These are phyloP conservation scores for Euthynnus affinis DNA, from an alignment of 2,797 vertebrate species.

Conservation along the genomic window DNA sequence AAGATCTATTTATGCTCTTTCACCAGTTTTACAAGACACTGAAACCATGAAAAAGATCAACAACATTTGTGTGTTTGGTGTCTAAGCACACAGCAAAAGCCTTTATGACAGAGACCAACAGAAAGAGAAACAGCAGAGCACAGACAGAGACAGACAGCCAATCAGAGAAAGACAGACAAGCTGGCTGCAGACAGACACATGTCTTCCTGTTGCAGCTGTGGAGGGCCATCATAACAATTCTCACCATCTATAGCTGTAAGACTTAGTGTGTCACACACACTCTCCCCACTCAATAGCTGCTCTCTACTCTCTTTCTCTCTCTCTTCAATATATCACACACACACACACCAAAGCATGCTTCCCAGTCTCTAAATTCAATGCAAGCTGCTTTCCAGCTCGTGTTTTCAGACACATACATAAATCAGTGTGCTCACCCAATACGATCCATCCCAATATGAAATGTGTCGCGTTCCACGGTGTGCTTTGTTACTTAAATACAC, in stretches of 20 bases:
- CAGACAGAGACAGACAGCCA: conserved; percentile 8
- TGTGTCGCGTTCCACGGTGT: conserved; percentile 2
- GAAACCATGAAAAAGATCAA: neutral
- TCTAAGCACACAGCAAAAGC: neutral
- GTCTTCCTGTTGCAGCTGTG: conserved; percentile 65
- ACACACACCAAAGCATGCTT: neutral
- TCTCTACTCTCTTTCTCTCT: conserved; percentile 1
- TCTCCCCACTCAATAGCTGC: conserved; percentile 6
- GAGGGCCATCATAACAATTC: conserved; percentile 56
- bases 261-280: conserved; percentile 30
- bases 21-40: neutral
- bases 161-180: conserved; percentile 33
- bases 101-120: neutral
- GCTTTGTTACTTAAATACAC: conserved; percentile 25
- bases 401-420: conserved; percentile 20
- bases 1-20: neutral
- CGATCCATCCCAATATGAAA: conserved; percentile 4
- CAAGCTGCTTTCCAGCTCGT: conserved; percentile 9
- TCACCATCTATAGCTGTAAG: conserved; percentile 59
- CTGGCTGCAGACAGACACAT: conserved; percentile 21
- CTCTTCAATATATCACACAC: neutral
- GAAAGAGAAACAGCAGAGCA: neutral
- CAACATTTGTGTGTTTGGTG: neutral
- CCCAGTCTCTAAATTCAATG: conserved; percentile 11
- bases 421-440: neutral